Conservation (phyloP, 2,888 invertebrate genomes). For the Agrotis segetum region DNA sequence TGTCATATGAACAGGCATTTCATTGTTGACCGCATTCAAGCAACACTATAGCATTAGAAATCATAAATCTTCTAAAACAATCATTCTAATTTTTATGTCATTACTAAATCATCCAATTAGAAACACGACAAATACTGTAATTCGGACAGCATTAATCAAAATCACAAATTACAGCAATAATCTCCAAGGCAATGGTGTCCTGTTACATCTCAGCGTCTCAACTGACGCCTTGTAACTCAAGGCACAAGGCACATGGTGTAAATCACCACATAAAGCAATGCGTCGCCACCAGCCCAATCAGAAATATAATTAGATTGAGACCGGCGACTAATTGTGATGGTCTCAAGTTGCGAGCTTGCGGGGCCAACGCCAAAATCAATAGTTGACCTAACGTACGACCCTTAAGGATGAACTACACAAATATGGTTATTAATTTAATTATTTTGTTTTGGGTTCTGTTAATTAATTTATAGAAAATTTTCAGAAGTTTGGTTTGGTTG, state of each 20-base stretch:
- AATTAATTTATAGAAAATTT: background rate
- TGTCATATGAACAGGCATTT: no score
- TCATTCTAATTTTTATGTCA: constrained; percentile 16
- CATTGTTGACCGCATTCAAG: no score
- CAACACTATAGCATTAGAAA: background rate
- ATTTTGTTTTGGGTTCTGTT: background rate
- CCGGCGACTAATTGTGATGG: constrained; percentile 87
- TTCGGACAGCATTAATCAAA: constrained; percentile 48
- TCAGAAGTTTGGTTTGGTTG: background rate
- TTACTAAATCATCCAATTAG: constrained; percentile 41
- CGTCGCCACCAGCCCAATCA: constrained; percentile 83
- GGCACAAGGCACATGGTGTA: constrained; percentile 58
- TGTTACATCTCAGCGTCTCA: constrained; percentile 31
- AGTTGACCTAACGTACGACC: constrained; percentile 80
- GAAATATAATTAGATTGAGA: constrained; percentile 90
- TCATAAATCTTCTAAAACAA: constrained; percentile 16
- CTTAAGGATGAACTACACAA: constrained; percentile 73
- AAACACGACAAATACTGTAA: constrained; percentile 33
- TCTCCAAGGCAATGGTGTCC: constrained; percentile 39
- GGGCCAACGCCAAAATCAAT: constrained; percentile 82
- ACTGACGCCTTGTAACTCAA: constrained; percentile 7
- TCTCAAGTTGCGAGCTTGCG: constrained; percentile 86
- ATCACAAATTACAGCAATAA: constrained; percentile 45
- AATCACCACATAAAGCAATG: constrained; percentile 64
- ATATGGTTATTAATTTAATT: constrained; percentile 72